Percentiles rank a stretch among this genome's conserved stretches.
These are phyloP conservation scores for Latheticus oryzae DNA, from an alignment of 2,888 invertebrate species.

Conservation along the genomic window DNA sequence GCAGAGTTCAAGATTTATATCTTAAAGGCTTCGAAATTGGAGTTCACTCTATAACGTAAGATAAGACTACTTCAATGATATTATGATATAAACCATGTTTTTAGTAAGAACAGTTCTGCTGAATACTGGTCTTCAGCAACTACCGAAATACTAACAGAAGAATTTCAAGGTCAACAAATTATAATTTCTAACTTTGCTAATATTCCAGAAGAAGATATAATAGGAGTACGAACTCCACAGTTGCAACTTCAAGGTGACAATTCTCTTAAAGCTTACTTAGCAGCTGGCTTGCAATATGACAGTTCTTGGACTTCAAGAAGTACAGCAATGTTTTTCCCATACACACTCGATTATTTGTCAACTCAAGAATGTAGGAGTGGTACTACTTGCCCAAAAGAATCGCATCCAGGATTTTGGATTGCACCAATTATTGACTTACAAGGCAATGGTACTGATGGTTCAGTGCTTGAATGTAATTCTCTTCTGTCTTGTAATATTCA, in stretches of 20 bases:
- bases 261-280: constrained; percentile 70
- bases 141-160: constrained; percentile 53
- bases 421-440: constrained; percentile 73
- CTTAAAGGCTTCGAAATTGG: constrained; percentile 75
- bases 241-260: constrained; percentile 70
- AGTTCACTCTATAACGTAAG: constrained; percentile 76
- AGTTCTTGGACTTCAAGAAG: constrained; percentile 71
- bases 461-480: constrained; percentile 69
- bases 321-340: constrained; percentile 73
- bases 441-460: constrained; percentile 57
- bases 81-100: constrained; percentile 22
- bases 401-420: constrained; percentile 74
- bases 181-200: constrained; percentile 61
- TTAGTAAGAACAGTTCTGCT: constrained; percentile 50
- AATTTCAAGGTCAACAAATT: constrained; percentile 60
- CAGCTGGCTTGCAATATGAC: constrained; percentile 70
- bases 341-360: constrained; percentile 73
- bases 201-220: constrained; percentile 57
- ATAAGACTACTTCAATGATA: not conserved
- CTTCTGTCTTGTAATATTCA: constrained; percentile 68
- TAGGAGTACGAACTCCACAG: constrained; percentile 68
- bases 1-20: constrained; percentile 71
- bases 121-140: constrained; percentile 60
- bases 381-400: constrained; percentile 70
- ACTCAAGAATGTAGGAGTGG: constrained; percentile 69